A percentile compares a stretch with the other conserved stretches of the same genome.
Conservation (phyloP, 2,888 invertebrate species). For the Podotricha telesiphe region DNA sequence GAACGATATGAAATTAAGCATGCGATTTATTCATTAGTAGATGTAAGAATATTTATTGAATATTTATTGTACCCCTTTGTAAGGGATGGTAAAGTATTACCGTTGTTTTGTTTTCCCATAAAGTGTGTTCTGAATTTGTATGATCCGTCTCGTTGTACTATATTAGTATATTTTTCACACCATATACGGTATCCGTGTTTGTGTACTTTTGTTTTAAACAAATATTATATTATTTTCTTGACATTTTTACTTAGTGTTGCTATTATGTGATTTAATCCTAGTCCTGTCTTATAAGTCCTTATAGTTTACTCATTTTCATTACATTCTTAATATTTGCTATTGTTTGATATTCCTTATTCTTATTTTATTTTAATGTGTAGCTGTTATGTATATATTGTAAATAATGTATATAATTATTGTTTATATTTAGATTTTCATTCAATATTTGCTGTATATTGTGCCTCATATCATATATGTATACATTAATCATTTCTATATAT, state of each 20-base stretch:
- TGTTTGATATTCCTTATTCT: slow-evolving; percentile 36
- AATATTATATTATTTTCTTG: slow-evolving; percentile 50
- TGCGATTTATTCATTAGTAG: slow-evolving; percentile 69
- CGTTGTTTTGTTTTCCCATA: slow-evolving; percentile 72
- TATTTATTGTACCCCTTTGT: slow-evolving; percentile 73
- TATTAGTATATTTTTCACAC: slow-evolving; percentile 70
- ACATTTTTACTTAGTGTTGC: slow-evolving; percentile 50
- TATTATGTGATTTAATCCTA: slow-evolving; percentile 66
- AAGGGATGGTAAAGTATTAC: slow-evolving; percentile 58
- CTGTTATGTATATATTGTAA: slow-evolving; percentile 47
- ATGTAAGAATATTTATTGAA: slow-evolving; percentile 72
- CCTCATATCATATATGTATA: slow-evolving; percentile 17
- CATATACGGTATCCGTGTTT: slow-evolving; percentile 81
- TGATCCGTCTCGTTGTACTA: slow-evolving; percentile 71
- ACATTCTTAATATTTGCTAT: slow-evolving; percentile 41
- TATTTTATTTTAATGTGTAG: slow-evolving; percentile 40
- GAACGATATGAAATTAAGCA: slow-evolving; percentile 45
- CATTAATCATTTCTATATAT: slow-evolving; percentile 13
- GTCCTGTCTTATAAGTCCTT: slow-evolving; percentile 58
- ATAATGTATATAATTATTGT: slow-evolving; percentile 43
- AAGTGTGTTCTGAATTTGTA: slow-evolving; percentile 76
- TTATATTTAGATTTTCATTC: slow-evolving; percentile 31
- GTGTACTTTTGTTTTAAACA: slow-evolving; percentile 71
- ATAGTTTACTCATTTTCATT: slow-evolving; percentile 41
- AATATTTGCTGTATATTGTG: slow-evolving; percentile 34